A percentile compares a stretch with the other conserved stretches of the same genome.
Conservation (phyloP, 2,888 invertebrate species). For the Pheosia gnoma region DNA sequence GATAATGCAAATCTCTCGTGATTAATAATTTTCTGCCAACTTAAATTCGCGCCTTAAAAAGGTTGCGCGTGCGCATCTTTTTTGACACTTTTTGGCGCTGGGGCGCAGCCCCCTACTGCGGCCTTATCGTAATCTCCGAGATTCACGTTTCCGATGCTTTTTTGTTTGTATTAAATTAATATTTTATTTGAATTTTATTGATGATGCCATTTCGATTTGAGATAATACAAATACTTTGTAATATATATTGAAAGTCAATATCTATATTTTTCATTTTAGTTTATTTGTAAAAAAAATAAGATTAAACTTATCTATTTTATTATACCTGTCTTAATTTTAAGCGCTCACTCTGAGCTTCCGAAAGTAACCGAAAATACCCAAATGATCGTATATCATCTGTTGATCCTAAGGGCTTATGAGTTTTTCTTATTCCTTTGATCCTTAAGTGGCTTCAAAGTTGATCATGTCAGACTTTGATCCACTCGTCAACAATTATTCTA, state of each 20-base stretch:
- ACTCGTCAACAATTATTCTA: not conserved
- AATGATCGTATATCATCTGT: too few species aligned
- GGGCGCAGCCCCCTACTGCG: constrained; percentile 49
- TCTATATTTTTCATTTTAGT: too few species aligned
- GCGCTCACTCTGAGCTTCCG: too few species aligned
- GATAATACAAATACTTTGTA: constrained; percentile 13
- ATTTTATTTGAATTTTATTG: constrained; percentile 44
- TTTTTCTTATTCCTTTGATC: not conserved
- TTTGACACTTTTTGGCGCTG: constrained; percentile 68
- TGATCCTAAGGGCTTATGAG: too few species aligned
- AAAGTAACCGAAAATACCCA: too few species aligned
- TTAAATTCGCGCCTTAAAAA: constrained; percentile 43
- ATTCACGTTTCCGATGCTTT: constrained; percentile 50
- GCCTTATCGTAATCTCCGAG: constrained; percentile 60
- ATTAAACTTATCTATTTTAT: too few species aligned
- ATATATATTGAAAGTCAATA: too few species aligned
- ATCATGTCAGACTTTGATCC: not conserved
- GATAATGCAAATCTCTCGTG: constrained; percentile 46
- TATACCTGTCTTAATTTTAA: too few species aligned
- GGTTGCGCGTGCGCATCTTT: constrained; percentile 44
- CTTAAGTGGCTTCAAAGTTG: not conserved
- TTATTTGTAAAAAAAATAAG: too few species aligned
- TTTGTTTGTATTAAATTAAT: constrained; percentile 53
- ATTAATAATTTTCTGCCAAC: constrained; percentile 48
- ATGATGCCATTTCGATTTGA: constrained; percentile 32